Evolutionary conservation across 2,888 invertebrate species (phyloP).

Genomic region (Pristionchus mayeri): DNA sequence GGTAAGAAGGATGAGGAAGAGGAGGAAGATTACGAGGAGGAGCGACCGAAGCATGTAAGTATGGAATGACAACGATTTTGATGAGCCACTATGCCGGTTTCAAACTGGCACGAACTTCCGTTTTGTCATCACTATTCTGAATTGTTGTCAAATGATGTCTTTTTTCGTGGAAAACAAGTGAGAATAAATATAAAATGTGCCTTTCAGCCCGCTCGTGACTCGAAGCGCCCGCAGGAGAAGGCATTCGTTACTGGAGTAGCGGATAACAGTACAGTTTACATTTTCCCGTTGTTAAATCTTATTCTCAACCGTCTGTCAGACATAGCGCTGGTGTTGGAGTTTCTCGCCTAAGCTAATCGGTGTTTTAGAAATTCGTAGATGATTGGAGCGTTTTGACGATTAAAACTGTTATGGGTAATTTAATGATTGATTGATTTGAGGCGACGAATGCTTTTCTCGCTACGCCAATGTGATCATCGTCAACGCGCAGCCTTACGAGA

Average conservation of each 20-base stretch:
- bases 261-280: conserved; percentile 31
- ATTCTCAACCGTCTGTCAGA: too few species aligned
- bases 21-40: conserved; percentile 30
- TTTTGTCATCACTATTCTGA: too few species aligned
- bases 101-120: too few species aligned
- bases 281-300: not conserved
- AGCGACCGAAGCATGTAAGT: not conserved
- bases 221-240: not conserved
- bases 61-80: not conserved
- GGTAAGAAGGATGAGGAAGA: not conserved
- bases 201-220: not conserved
- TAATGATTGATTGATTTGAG: conserved; percentile 52
- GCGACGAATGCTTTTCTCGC: conserved; percentile 75
- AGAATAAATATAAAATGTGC: not conserved
- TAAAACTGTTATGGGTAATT: not conserved
- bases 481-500: conserved; percentile 76
- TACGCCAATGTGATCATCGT: conserved; percentile 75
- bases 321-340: too few species aligned
- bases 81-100: too few species aligned
- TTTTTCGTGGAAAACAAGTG: too few species aligned
- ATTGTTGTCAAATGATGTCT: too few species aligned
- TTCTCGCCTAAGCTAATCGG: too few species aligned
- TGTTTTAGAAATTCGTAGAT: too few species aligned
- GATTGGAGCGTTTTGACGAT: too few species aligned
- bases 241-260: conserved; percentile 2